These are phyloP conservation scores for Lophius piscatorius DNA, from an alignment of 2,113 vertebrate species.

Conservation along the genomic window DNA sequence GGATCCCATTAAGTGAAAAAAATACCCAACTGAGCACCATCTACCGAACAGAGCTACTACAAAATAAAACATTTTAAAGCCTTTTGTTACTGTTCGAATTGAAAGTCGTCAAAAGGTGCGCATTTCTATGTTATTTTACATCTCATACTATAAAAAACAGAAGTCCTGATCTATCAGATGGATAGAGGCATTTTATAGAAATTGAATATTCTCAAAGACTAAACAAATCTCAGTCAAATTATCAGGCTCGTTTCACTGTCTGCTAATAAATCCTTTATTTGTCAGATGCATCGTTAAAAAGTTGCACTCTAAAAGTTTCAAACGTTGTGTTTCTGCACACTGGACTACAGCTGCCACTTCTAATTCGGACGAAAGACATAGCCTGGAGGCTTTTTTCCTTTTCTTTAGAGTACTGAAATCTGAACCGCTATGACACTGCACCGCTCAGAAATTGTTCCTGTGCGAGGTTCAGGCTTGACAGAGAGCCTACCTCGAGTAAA, in stretches of 20 bases:
- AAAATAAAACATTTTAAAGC: neutral
- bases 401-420: neutral
- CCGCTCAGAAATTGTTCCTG: conserved; percentile 24
- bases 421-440: conserved; percentile 35
- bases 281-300: too few relatives aligned
- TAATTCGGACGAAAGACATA: conserved; percentile 5
- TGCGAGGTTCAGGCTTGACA: conserved; percentile 47
- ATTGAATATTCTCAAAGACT: neutral
- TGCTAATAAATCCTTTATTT: too few relatives aligned
- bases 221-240: neutral
- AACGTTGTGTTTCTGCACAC: neutral
- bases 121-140: neutral
- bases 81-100: conserved; percentile 17
- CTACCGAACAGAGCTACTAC: conserved; percentile 11
- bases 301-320: neutral
- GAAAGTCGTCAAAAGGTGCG: conserved; percentile 4
- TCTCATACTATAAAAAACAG: neutral
- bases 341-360: neutral
- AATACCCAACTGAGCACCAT: conserved; percentile 5
- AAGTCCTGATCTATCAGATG: conserved; percentile 2
- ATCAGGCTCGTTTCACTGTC: conserved; percentile 1
- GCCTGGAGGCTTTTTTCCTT: neutral
- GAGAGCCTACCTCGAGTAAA: conserved; percentile 64
- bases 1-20: conserved; percentile 7
- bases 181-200: conserved; percentile 10